phyloP scores from a whole-genome alignment of 2,113 vertebrate species.

The Pelusios castaneus region DNA sequence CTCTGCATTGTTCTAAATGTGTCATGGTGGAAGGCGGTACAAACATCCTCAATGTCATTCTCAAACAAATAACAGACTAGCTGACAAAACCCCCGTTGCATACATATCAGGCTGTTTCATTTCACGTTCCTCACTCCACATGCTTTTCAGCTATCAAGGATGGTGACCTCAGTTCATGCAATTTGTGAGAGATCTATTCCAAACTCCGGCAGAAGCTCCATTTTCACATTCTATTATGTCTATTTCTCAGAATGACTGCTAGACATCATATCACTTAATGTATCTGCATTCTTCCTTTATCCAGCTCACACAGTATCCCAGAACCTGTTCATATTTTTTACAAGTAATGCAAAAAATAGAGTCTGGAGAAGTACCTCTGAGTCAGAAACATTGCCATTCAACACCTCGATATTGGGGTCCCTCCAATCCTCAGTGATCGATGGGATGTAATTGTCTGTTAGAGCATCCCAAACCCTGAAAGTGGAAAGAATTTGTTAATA shows the following conservation, averaged over 20 bases:
- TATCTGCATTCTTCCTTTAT: neutral
- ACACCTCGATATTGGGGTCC: slow-evolving; percentile 80
- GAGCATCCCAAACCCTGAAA: slow-evolving; percentile 91
- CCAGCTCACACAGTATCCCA: neutral
- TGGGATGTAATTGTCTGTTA: slow-evolving; percentile 93
- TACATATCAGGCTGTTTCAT: neutral
- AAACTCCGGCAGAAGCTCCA: neutral
- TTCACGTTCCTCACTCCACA: neutral
- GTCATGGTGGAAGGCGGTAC: neutral
- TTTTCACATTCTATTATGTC: neutral
- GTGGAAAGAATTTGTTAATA: slow-evolving; percentile 69
- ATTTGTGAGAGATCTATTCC: neutral
- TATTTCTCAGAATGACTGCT: neutral
- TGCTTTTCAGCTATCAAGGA: neutral
- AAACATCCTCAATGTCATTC: neutral
- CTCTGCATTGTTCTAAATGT: neutral
- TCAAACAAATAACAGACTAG: neutral
- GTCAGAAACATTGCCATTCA: slow-evolving; percentile 90
- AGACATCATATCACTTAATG: neutral
- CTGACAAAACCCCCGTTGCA: neutral
- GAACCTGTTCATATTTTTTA: neutral
- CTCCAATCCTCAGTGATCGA: slow-evolving; percentile 87
- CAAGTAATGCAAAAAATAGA: neutral
- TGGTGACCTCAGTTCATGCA: neutral
- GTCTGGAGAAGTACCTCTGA: slow-evolving; percentile 81